phyloP scores from a whole-genome alignment of 2,113 vertebrate species.

The Pycnonotus jocosus region DNA sequence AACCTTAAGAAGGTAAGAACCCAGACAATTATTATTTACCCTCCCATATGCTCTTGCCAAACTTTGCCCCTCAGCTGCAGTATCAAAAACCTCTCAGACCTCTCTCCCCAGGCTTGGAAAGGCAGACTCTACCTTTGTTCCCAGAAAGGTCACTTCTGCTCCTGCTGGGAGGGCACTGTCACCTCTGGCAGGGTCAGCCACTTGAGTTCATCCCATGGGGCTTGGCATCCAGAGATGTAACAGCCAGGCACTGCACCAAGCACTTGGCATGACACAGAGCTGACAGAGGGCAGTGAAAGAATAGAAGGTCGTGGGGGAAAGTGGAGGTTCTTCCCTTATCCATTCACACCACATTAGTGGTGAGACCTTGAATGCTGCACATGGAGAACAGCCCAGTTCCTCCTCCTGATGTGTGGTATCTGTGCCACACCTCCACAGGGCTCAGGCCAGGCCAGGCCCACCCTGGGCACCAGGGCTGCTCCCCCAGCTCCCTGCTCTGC shows the following conservation, averaged over 20 bases:
- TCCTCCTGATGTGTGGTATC: fast-evolving
- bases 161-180: not conserved
- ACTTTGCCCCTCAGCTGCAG: not conserved
- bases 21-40: not conserved
- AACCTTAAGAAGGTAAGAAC: constrained; percentile 73
- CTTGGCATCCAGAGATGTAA: not conserved
- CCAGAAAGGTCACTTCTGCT: not conserved
- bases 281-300: not conserved
- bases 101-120: not conserved
- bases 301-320: fast-evolving
- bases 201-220: not conserved
- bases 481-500: not conserved
- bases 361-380: not conserved
- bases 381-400: too few species aligned
- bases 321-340: not conserved
- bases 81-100: not conserved
- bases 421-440: fast-evolving
- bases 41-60: fast-evolving
- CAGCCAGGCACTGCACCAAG: not conserved
- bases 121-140: not conserved
- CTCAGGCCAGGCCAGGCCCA: not conserved
- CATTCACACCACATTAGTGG: not conserved
- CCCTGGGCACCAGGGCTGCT: not conserved
- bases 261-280: not conserved
- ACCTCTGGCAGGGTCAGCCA: not conserved